Conservation (phyloP, 2,797 vertebrate species). For the Alcedo atthis region DNA sequence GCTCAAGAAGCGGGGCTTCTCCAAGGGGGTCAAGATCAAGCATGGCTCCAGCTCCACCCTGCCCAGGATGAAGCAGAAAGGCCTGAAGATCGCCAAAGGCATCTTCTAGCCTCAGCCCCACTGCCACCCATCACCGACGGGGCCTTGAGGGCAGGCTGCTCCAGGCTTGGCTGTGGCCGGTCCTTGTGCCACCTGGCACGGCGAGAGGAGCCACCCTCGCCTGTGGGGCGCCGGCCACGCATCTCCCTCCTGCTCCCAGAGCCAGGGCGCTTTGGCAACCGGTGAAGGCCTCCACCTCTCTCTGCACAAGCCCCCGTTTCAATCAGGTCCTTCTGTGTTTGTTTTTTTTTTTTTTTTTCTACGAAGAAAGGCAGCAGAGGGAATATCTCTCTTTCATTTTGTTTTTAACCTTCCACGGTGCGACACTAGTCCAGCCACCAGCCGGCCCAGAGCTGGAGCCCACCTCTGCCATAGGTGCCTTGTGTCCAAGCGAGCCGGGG, state of each 20-base stretch:
- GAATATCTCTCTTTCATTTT: neutral
- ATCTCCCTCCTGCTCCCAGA: neutral
- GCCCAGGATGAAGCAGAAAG: conserved; percentile 95
- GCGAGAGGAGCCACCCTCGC: neutral
- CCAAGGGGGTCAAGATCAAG: conserved; percentile 85
- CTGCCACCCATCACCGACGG: conserved; percentile 28
- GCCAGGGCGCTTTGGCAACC: neutral
- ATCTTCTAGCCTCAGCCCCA: conserved; percentile 84
- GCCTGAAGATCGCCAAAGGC: conserved; percentile 94
- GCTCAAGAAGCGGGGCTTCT: conserved; percentile 87
- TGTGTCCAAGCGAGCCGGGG: no score
- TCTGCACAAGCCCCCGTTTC: conserved; percentile 31
- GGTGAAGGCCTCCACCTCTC: neutral
- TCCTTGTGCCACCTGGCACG: neutral
- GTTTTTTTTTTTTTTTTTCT: neutral
- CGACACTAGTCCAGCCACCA: no score
- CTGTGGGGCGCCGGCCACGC: accelerated
- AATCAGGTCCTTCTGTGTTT: conserved; percentile 11
- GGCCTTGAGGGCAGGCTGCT: conserved; percentile 57
- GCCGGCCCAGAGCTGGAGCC: no score
- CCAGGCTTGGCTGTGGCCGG: neutral
- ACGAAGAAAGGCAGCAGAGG: conserved; percentile 39
- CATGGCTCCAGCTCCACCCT: conserved; percentile 91
- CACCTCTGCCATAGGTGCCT: no score
- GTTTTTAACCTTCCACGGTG: no score